Conservation (phyloP, 2,113 vertebrate species). For the Erinaceus europaeus region DNA sequence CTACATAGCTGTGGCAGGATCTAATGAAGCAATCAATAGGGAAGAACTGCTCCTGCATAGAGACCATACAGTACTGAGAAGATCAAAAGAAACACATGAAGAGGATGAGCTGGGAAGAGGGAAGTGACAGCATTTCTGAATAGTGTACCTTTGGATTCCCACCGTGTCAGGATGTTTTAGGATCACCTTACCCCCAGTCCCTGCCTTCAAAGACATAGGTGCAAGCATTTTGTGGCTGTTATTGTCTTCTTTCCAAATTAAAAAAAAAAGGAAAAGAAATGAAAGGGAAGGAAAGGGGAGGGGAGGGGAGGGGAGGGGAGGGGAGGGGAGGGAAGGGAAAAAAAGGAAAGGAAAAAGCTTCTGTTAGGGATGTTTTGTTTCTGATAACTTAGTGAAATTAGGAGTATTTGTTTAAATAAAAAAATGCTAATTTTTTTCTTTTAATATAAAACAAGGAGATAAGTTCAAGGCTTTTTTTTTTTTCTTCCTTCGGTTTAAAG, state of each 20-base stretch:
- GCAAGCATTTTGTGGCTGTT: slow-evolving; percentile 44
- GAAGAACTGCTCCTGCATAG: slow-evolving; percentile 73
- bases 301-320: too few relatives aligned
- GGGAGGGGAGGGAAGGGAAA: too few relatives aligned
- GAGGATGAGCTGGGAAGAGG: slow-evolving; percentile 52
- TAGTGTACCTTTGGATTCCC: slow-evolving; percentile 31
- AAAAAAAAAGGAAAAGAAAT: too few relatives aligned
- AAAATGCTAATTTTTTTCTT: slow-evolving; percentile 76
- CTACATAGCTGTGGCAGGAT: slow-evolving; percentile 64
- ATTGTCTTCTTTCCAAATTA: too few relatives aligned
- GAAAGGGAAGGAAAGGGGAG: too few relatives aligned
- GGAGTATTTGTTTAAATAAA: slow-evolving; percentile 68
- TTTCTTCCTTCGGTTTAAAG: slow-evolving; percentile 5
- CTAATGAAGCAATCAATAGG: slow-evolving; percentile 77
- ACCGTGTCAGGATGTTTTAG: slow-evolving; percentile 41
- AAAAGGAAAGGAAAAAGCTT: too few relatives aligned
- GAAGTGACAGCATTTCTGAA: slow-evolving; percentile 62
- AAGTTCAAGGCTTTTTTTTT: slow-evolving; percentile 32
- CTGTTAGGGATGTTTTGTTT: not conserved
- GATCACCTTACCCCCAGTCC: slow-evolving; percentile 34
- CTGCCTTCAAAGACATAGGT: slow-evolving; percentile 63
- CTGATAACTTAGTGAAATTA: slow-evolving; percentile 37
- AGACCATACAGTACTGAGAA: slow-evolving; percentile 60
- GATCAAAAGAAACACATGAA: slow-evolving; percentile 64
- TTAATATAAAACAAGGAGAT: slow-evolving; percentile 58